Evolutionary conservation across 1,140 invertebrate species (phyloP), one percentile per base, ranked within the genome.

Genomic region (Pollicipes pollicipes): DNA sequence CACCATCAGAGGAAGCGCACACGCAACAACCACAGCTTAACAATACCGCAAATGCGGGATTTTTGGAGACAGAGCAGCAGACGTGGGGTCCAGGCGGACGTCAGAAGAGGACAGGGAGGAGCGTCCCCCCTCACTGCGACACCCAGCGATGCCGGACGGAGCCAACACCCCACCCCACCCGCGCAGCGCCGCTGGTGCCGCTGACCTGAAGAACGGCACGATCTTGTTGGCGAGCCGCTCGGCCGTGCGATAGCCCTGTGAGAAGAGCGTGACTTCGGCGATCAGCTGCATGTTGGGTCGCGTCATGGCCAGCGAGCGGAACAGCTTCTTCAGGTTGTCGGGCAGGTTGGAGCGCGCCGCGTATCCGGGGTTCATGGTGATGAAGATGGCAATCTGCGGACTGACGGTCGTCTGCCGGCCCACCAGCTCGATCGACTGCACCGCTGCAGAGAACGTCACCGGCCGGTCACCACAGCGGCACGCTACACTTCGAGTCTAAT

Each of bases 301-400:
- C 2, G 95, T 99, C 97, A 99, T 99, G 30, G 97, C 97, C 73
- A 99, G 82, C 27, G 91, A 96, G 72, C 97, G 84, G 88, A 99
- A 99, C 24, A 99, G 83, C 80, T 99, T 98, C 83, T 99, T 99
- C 77, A 99, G 84, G 80, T 99, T 99, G 78, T 99, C 97, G 0
- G 97, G 97, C 69, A 99, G 81, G 82, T 99, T 99, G 45, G 96
- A 98, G 72, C 97, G 87, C 28, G 97, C 97, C 70, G 97, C 97
- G 80, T 99, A 99, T 17, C 95, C 96, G 72, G 97, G 97, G 85
- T 99, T 99, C 97, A 99, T 99, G 0, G 97, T 99, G 63, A 99
- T 98, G 80, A 99, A 99, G 71, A 99, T 97, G 1, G 97, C 97
- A 95, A 99, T 99, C 78, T 98, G 95, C 29, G 92, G 86, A n/a